phyloP scores from a whole-genome alignment of 2,888 invertebrate genomes.

The Leptarthrus brevirostris region DNA sequence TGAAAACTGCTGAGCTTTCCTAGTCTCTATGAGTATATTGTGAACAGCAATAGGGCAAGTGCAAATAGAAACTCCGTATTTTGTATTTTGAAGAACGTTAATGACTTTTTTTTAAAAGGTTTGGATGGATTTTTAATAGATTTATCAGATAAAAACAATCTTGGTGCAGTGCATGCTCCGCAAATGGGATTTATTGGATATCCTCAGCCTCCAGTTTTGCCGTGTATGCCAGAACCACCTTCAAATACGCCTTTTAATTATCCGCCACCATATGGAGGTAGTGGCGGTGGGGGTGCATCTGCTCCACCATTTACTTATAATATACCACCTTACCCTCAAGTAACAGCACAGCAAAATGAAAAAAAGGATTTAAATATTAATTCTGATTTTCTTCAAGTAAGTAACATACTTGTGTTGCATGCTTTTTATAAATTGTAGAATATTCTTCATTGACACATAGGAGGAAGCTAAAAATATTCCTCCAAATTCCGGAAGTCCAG shows the following conservation, averaged over 20 bases:
- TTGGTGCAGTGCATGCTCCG: conserved; percentile 71
- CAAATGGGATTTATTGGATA: conserved; percentile 86
- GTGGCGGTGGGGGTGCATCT: conserved; percentile 67
- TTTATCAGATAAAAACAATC: conserved; percentile 73
- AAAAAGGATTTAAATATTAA: conserved; percentile 74
- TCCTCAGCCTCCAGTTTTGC: conserved; percentile 77
- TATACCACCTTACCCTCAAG: conserved; percentile 71
- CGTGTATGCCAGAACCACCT: conserved; percentile 70
- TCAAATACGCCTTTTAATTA: conserved; percentile 75
- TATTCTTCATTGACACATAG: conserved; percentile 65
- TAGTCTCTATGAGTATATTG: no score
- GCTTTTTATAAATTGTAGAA: conserved; percentile 9
- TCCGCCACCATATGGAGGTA: conserved; percentile 68
- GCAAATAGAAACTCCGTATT: not conserved
- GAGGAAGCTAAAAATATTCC: conserved; percentile 72
- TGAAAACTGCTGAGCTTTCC: no score
- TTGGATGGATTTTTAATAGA: conserved; percentile 78
- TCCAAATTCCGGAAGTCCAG: conserved; percentile 77
- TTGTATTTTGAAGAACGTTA: no score
- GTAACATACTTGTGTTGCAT: conserved; percentile 15
- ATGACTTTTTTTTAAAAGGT: no score
- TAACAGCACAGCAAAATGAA: conserved; percentile 67
- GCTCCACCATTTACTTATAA: conserved; percentile 70
- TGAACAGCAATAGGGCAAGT: no score
- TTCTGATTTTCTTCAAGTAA: conserved; percentile 71